phyloP scores from a whole-genome alignment of 2,113 vertebrate species.

The Chiloscyllium plagiosum region DNA sequence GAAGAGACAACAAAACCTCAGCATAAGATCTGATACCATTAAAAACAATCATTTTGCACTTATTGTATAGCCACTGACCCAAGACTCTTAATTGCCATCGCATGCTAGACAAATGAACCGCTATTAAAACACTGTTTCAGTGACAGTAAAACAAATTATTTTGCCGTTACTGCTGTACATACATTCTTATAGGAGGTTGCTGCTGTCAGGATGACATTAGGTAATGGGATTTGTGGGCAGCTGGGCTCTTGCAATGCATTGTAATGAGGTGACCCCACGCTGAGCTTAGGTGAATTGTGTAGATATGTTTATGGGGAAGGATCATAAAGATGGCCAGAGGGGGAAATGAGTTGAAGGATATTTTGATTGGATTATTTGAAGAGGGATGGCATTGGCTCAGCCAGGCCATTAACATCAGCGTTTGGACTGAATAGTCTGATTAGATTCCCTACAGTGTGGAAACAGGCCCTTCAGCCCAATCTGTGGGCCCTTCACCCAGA shows the following conservation, averaged over 20 bases:
- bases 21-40: background rate
- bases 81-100: background rate
- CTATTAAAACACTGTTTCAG: background rate
- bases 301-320: background rate
- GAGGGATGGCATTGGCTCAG: background rate
- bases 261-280: background rate
- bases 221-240: background rate
- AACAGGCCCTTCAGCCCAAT: no score
- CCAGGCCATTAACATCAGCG: no score
- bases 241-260: background rate
- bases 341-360: background rate
- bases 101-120: background rate
- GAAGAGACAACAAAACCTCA: background rate
- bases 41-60: background rate
- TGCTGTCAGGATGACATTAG: background rate
- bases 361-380: background rate
- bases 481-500: no score
- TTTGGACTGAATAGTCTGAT: no score
- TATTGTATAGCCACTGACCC: background rate
- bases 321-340: background rate
- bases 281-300: background rate
- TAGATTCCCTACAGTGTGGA: no score
- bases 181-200: background rate
- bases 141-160: background rate
- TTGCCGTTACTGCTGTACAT: background rate